Evolutionary conservation across 2,113 vertebrate species (phyloP).

Genomic region (Galeopterus variegatus): DNA sequence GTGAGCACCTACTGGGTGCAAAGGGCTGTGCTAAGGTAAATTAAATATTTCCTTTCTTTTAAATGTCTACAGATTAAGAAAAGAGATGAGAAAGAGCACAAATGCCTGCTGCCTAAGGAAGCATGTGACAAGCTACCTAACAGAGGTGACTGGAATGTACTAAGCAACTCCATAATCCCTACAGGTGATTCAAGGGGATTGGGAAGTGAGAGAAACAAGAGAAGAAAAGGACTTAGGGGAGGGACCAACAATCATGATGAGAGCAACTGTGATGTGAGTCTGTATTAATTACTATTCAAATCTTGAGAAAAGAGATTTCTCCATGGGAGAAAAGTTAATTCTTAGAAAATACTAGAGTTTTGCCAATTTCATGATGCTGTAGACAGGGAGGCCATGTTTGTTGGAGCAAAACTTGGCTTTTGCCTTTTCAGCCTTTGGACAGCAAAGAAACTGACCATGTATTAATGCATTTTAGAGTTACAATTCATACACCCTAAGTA

Average conservation of each 20-base stretch:
- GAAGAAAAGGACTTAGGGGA: background rate
- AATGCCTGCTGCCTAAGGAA: background rate
- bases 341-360: background rate
- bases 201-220: background rate
- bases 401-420: background rate
- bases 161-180: background rate
- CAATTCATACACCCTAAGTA: background rate
- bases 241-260: background rate
- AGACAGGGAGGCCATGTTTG: background rate
- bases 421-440: background rate
- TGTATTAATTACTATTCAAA: background rate
- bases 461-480: background rate
- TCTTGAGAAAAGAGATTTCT: background rate
- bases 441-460: background rate
- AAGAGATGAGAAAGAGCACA: background rate
- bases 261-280: background rate
- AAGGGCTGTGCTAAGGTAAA: background rate
- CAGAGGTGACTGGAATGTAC: background rate
- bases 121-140: background rate
- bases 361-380: background rate
- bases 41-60: background rate
- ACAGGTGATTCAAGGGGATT: background rate
- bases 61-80: background rate
- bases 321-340: background rate
- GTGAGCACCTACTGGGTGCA: background rate